Conservation (phyloP, 2,888 invertebrate genomes). For the Stenotaenia linearis region DNA sequence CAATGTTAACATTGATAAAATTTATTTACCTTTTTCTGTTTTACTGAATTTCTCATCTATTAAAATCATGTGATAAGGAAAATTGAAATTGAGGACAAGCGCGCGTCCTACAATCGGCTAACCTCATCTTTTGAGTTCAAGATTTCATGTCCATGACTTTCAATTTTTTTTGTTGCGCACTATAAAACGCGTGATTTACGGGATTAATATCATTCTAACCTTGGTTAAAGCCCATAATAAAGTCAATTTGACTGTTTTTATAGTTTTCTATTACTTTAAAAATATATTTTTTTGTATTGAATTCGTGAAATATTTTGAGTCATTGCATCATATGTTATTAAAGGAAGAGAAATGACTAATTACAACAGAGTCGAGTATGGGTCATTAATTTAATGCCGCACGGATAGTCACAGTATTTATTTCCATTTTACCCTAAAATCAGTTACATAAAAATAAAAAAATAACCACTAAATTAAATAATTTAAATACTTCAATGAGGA, state of each 20-base stretch:
- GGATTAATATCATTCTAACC: background rate
- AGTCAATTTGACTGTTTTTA: background rate
- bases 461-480: background rate
- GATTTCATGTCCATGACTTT: constrained; percentile 24
- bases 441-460: background rate
- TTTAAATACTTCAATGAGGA: background rate
- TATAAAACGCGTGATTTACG: background rate
- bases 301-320: no score
- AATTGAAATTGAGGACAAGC: constrained; percentile 9
- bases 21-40: no score
- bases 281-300: no score
- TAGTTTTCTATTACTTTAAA: background rate
- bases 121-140: constrained; percentile 24
- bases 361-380: background rate
- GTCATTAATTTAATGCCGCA: background rate
- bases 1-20: no score
- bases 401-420: background rate
- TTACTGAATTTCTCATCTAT: background rate
- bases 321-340: background rate
- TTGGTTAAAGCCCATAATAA: no score
- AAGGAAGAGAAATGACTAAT: background rate
- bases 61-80: background rate
- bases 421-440: background rate
- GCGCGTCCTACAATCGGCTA: constrained; percentile 15
- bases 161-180: background rate